Evolutionary conservation across 2,888 invertebrate genomes (phyloP).

Genomic region (Drosophila prolongata): DNA sequence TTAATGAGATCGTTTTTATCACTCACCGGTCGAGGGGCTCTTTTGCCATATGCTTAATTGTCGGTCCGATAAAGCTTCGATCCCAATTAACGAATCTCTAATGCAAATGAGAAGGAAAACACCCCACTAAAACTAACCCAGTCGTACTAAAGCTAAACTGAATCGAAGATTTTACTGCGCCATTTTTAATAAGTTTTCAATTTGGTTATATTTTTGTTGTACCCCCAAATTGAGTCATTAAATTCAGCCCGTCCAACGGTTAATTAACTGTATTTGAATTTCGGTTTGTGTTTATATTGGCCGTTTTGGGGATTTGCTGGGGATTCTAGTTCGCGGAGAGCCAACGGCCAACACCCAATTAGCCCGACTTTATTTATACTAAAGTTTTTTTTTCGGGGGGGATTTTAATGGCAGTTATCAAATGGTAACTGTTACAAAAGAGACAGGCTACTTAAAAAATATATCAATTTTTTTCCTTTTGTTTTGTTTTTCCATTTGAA

Average conservation of each 20-base stretch:
- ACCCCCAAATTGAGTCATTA: conserved; percentile 72
- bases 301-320: conserved; percentile 14
- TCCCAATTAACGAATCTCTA: conserved; percentile 71
- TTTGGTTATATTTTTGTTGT: conserved; percentile 55
- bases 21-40: conserved; percentile 39
- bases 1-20: conserved; percentile 67
- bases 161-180: conserved; percentile 56
- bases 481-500: conserved; percentile 29
- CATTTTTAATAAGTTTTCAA: conserved; percentile 74
- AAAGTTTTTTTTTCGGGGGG: conserved; percentile 43
- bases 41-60: conserved; percentile 68
- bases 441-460: conserved; percentile 43
- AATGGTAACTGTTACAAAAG: conserved; percentile 63
- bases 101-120: conserved; percentile 63
- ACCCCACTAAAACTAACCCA: conserved; percentile 31
- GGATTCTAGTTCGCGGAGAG: conserved; percentile 30
- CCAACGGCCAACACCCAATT: conserved; percentile 66
- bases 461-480: conserved; percentile 35
- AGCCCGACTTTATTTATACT: conserved; percentile 65
- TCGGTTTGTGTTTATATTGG: conserved; percentile 27
- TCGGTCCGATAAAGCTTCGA: conserved; percentile 58
- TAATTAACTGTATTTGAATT: conserved; percentile 71
- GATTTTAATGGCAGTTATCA: conserved; percentile 68
- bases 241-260: conserved; percentile 54
- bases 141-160: conserved; percentile 10